Percentiles rank a stretch among this genome's conserved stretches.
These are phyloP conservation scores for Drosophila koepferae DNA, from an alignment of 2,888 invertebrate genomes.

Conservation along the genomic window DNA sequence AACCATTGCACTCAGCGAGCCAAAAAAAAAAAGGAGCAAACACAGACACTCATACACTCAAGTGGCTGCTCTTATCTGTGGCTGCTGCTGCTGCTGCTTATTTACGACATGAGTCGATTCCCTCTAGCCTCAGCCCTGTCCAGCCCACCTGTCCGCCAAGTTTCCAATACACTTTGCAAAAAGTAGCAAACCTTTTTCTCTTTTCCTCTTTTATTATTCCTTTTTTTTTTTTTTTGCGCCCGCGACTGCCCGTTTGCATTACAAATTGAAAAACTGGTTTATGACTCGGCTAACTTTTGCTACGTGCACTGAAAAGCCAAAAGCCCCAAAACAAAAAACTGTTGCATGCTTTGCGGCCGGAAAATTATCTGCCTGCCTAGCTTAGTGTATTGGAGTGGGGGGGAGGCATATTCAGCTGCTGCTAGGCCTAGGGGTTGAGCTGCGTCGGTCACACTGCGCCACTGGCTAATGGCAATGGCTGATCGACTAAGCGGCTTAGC, in stretches of 20 bases:
- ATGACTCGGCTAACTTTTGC: constrained; percentile 74
- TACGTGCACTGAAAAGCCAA: constrained; percentile 69
- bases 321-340: constrained; percentile 44
- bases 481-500: constrained; percentile 61
- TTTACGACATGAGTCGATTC: constrained; percentile 60
- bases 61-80: constrained; percentile 29
- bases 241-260: constrained; percentile 47
- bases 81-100: constrained; percentile 58
- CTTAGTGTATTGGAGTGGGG: constrained; percentile 30
- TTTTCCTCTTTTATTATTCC: neutral
- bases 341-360: constrained; percentile 73
- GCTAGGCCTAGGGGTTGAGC: neutral
- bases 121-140: neutral
- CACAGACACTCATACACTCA: constrained; percentile 19
- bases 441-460: constrained; percentile 38
- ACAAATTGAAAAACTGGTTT: constrained; percentile 73
- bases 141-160: constrained; percentile 8
- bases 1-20: constrained; percentile 45
- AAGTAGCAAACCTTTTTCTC: constrained; percentile 31
- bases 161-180: constrained; percentile 61
- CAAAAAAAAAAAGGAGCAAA: constrained; percentile 12
- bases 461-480: constrained; percentile 41
- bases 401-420: neutral
- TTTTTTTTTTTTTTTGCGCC: neutral
- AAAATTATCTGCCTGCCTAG: constrained; percentile 53